A percentile compares a stretch with the other conserved stretches of the same genome.
Conservation (phyloP, 2,113 vertebrate genomes). For the Phaethornis superciliosus region DNA sequence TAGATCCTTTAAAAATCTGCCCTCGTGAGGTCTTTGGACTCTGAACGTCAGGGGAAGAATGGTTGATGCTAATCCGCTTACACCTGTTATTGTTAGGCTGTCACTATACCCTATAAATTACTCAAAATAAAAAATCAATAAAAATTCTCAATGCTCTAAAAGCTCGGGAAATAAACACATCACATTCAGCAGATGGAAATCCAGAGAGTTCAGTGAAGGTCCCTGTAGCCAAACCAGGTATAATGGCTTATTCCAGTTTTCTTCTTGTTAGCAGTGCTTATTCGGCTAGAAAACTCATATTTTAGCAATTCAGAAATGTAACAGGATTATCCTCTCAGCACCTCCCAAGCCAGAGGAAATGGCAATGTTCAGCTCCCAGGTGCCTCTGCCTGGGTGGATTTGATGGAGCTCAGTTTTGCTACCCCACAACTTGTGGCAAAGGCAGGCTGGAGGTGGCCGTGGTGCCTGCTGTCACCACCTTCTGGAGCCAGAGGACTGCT, state of each 20-base stretch:
- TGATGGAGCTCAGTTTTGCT: background rate
- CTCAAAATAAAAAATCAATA: background rate
- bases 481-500: background rate
- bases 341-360: background rate
- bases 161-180: background rate
- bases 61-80: background rate
- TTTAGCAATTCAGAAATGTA: background rate
- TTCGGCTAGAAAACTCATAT: background rate
- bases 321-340: background rate
- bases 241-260: background rate
- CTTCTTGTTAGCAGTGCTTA: background rate
- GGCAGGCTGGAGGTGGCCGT: accelerated
- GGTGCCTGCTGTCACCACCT: background rate
- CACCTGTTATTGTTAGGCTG: background rate
- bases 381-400: background rate
- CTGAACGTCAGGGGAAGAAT: background rate
- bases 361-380: background rate
- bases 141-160: background rate
- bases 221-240: background rate
- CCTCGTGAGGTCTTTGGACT: background rate
- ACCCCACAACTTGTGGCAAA: too few species aligned
- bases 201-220: background rate
- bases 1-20: background rate
- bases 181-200: background rate
- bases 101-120: accelerated